These are phyloP conservation scores for Atherix ibis DNA, from an alignment of 2,888 invertebrate species.

Conservation along the genomic window DNA sequence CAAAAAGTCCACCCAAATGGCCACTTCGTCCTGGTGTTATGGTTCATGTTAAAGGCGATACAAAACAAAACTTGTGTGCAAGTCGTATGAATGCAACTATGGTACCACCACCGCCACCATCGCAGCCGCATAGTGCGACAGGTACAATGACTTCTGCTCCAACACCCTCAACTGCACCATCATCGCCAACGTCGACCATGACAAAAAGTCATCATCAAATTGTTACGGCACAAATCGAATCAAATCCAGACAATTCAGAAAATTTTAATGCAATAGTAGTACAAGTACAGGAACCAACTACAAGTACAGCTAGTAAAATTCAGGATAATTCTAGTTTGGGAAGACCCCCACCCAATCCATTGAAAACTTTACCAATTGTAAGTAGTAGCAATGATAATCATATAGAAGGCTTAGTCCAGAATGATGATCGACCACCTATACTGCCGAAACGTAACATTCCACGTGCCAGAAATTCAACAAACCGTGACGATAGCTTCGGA, in stretches of 20 bases:
- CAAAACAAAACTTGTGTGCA: constrained; percentile 54
- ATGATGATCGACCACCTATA: constrained; percentile 7
- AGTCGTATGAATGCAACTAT: constrained; percentile 26
- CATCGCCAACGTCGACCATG: constrained; percentile 3
- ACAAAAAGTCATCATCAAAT: too few species aligned
- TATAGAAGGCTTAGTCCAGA: background rate
- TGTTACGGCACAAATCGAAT: constrained; percentile 3
- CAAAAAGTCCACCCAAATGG: constrained; percentile 46
- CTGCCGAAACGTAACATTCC: constrained; percentile 7
- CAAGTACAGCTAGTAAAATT: too few species aligned
- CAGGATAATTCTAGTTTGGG: constrained; percentile 8
- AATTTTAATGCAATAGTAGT: background rate
- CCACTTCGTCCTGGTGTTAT: constrained; percentile 77
- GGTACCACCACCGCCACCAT: constrained; percentile 18
- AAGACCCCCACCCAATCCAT: constrained; percentile 7
- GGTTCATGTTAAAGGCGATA: constrained; percentile 61
- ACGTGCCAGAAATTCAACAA: constrained; percentile 11
- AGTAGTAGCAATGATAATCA: background rate
- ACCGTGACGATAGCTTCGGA: constrained; percentile 12
- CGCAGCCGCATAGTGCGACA: constrained; percentile 1
- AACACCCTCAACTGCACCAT: background rate
- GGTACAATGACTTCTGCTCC: background rate
- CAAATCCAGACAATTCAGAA: too few species aligned
- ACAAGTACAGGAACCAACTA: background rate
- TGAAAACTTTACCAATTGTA: background rate